Percentiles rank a stretch among this genome's conserved stretches.
phyloP scores from a whole-genome alignment of 53 echinoderm and acorn worm genomes.

The Temnopleurus reevesii region DNA sequence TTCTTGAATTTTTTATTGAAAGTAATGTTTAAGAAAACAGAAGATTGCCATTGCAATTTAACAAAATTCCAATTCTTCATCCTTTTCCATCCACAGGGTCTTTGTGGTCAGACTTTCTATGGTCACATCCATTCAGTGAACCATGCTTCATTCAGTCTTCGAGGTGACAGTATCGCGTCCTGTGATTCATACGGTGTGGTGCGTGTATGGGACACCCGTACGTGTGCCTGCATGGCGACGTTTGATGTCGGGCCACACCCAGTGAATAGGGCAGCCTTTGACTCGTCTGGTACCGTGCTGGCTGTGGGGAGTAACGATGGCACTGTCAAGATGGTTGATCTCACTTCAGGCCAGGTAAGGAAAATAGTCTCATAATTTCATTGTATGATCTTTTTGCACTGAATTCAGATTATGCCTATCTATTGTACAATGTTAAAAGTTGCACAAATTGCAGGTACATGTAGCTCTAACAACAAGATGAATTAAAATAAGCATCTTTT shows the following conservation, averaged over 20 bases:
- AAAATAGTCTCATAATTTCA: too few species aligned
- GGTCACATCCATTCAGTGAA: slow-evolving; percentile 95
- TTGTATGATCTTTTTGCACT: too few species aligned
- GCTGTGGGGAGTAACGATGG: slow-evolving; percentile 96
- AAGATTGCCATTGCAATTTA: too few species aligned
- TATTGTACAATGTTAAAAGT: too few species aligned
- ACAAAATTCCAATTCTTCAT: too few species aligned
- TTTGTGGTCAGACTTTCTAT: slow-evolving; percentile 99
- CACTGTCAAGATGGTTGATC: slow-evolving; percentile 87
- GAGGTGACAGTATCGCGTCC: slow-evolving; percentile 95
- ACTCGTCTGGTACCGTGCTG: slow-evolving; percentile 85
- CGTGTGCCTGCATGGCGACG: slow-evolving; percentile 83
- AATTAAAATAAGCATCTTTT: too few species aligned
- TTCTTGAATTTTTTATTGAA: background rate
- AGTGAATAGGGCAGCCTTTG: slow-evolving; percentile 86
- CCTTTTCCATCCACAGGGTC: slow-evolving; percentile 85
- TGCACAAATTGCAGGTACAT: too few species aligned
- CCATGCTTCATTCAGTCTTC: slow-evolving; percentile 86
- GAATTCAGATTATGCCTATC: too few species aligned
- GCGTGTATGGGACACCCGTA: slow-evolving; percentile 90
- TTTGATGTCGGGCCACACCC: slow-evolving; percentile 92
- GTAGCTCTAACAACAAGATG: too few species aligned
- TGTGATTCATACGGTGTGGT: slow-evolving; percentile 96
- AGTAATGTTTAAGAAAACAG: too few species aligned
- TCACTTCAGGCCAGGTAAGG: slow-evolving; percentile 90